phyloP scores from a whole-genome alignment of 2,888 invertebrate genomes.

The Erynnis tages region DNA sequence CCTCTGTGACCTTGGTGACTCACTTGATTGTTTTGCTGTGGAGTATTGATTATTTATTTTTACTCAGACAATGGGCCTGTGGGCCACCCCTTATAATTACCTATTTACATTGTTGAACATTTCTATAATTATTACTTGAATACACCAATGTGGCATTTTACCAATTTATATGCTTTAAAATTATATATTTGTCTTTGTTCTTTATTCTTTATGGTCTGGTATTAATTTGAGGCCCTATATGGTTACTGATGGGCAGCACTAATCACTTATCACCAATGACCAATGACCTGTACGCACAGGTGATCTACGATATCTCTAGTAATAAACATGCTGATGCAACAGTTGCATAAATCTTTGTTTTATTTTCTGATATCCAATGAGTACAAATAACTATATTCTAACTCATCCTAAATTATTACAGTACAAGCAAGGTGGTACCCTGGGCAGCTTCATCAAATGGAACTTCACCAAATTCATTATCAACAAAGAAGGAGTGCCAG shows the following conservation, averaged over 20 bases:
- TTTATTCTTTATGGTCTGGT: too few relatives aligned
- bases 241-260: too few relatives aligned
- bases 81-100: neutral
- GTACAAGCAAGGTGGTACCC: conserved; percentile 77
- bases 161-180: too few relatives aligned
- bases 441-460: conserved; percentile 89
- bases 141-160: too few relatives aligned
- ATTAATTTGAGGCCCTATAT: too few relatives aligned
- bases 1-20: neutral
- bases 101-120: neutral
- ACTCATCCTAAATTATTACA: too few relatives aligned
- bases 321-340: too few relatives aligned
- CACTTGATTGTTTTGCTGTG: neutral
- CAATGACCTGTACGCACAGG: too few relatives aligned
- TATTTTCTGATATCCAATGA: neutral
- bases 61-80: neutral
- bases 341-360: neutral
- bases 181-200: too few relatives aligned
- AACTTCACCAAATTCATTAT: conserved; percentile 93
- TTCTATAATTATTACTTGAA: too few relatives aligned
- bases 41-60: conserved; percentile 3
- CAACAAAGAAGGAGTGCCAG: conserved; percentile 85
- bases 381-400: neutral
- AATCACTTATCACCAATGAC: too few relatives aligned
- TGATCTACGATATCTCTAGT: too few relatives aligned